These are phyloP conservation scores for Trachelus troglodyta DNA, from an alignment of 2,888 invertebrate species.

Conservation along the genomic window DNA sequence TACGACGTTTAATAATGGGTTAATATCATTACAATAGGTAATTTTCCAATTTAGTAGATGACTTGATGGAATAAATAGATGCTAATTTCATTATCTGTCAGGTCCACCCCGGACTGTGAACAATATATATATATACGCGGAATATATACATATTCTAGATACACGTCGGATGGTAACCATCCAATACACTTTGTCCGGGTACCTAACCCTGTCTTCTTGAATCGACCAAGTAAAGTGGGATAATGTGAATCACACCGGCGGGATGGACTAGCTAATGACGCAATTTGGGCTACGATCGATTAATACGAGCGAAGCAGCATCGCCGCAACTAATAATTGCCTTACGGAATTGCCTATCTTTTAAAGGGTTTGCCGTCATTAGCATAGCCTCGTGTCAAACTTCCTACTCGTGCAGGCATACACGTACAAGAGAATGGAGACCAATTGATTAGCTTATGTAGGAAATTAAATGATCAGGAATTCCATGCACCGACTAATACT, in stretches of 20 bases:
- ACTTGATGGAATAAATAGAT: constrained; percentile 15
- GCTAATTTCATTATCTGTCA: constrained; percentile 16
- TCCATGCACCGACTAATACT: not conserved
- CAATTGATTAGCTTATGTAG: not conserved
- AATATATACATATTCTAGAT: not conserved
- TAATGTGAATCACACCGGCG: constrained; percentile 37
- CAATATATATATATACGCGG: not conserved
- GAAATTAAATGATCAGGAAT: not conserved
- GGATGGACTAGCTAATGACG: constrained; percentile 47
- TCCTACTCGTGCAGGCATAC: not conserved
- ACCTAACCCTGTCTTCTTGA: not conserved
- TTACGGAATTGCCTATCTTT: constrained; percentile 12
- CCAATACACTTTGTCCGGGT: not conserved
- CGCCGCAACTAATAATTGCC: constrained; percentile 45
- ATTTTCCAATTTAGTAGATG: constrained; percentile 33
- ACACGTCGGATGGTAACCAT: not conserved
- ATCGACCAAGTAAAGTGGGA: constrained; percentile 34
- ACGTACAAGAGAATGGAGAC: not conserved
- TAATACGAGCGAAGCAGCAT: constrained; percentile 43
- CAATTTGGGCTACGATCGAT: constrained; percentile 38
- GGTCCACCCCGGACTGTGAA: not conserved
- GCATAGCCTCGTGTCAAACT: constrained; percentile 5
- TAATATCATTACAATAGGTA: constrained; percentile 26
- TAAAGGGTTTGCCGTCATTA: not conserved
- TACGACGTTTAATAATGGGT: constrained; percentile 27